Base-by-base conservation (phyloP, 2,113 vertebrate genomes). In the Eurypyga helias region DNA sequence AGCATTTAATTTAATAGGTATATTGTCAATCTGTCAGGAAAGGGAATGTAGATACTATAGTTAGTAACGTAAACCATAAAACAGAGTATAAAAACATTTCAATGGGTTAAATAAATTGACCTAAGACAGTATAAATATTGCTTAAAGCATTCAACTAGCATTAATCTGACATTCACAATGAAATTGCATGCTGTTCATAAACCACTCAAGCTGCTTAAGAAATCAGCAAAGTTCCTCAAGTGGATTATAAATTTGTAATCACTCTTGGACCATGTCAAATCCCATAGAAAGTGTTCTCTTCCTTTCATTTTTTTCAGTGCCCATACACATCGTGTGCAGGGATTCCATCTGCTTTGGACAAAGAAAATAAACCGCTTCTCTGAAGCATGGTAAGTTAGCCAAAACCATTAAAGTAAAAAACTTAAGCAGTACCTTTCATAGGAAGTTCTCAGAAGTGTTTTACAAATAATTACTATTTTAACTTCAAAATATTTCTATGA, bases 1-100 rank as follows among this genome's bases (percentile, higher is more conserved):
- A 4, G 98, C 97, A 93, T 99, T 99, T 91, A 99, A 97, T 97
- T 98, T 99, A 89, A 99, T 97, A 1, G 98, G 98, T 89, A 96
- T 55, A 21, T 81, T 98, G 89, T 98, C 96, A 24, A 76, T 96
- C 99, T 99, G 97, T 85, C 65, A 95, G 8, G 21, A 95, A 76
- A 82, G 17, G 38, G 33, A 67, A 67, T 45, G 72, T 60, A 87
- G 70, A 80, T 79, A 65, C 45, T n/a, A 55, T 15, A 83, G 81
- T 97, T 89, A 96, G 77, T 85, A 87, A 93, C 54, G 89, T 88
- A 89, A 97, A 81, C 86, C 61, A 55, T 94, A 92, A 96, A 95
- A 87, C 51, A 79, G 25, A 71, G 48, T 75, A 88, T 72, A 89
- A 77, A 91, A 92, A 87, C 61, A 91, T 90, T 96, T 94, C 75